These are phyloP conservation scores for Archips crataeganus DNA, from an alignment of 2,888 invertebrate genomes.

Conservation along the genomic window DNA sequence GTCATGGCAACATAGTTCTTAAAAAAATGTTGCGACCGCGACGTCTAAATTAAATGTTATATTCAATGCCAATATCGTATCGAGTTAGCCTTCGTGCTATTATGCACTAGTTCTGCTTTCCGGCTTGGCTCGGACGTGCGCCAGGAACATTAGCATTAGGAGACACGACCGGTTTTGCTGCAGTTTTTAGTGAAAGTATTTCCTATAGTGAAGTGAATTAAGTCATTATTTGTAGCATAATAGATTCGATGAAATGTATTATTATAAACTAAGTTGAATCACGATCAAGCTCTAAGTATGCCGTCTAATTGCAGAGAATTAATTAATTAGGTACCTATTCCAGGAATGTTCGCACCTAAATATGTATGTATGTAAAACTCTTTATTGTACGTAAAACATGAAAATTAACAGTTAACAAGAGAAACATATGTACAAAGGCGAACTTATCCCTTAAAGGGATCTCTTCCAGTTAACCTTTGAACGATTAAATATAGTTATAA, in stretches of 20 bases:
- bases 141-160: conserved; percentile 35
- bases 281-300: background rate
- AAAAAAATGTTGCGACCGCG: conserved; percentile 20
- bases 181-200: conserved; percentile 37
- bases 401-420: too few species aligned
- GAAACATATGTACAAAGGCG: too few species aligned
- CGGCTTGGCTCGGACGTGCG: conserved; percentile 25
- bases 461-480: too few species aligned
- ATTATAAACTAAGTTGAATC: background rate
- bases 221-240: background rate
- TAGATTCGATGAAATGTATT: background rate
- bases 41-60: conserved; percentile 21
- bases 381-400: too few species aligned
- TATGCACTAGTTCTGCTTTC: conserved; percentile 33
- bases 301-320: too few species aligned
- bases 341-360: too few species aligned
- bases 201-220: conserved; percentile 18
- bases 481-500: too few species aligned
- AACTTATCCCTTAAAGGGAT: too few species aligned
- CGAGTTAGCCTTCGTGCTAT: conserved; percentile 37
- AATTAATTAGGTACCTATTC: too few species aligned
- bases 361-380: too few species aligned
- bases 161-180: conserved; percentile 20
- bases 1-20: background rate
- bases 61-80: conserved; percentile 27